Base-by-base conservation (phyloP, 2,113 vertebrate genomes). In the Todiramphus chloris region DNA sequence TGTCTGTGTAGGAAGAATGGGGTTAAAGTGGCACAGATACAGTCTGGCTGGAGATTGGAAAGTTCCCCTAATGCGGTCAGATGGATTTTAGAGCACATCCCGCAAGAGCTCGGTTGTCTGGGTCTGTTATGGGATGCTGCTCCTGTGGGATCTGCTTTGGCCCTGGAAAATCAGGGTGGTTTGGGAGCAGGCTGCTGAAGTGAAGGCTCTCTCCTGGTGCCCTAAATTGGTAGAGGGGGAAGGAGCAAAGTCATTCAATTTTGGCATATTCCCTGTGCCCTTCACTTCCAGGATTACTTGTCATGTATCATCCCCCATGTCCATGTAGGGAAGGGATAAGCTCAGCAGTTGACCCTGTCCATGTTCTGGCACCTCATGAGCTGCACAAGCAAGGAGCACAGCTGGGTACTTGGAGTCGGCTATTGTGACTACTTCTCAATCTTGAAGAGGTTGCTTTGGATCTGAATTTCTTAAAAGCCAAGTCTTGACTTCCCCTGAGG, bases 11-110 rank as follows among this genome's bases (percentile, higher is more conserved):
- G 89, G 58, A 78, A 74, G 56, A 81, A 83, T 2, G 33, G 25
- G 73, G 80, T 96, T 89, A 75, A 89, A 81, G 80, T 60, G 81
- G 46, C 89, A 94, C 58, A 87, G 89, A 82, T 55, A 75, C 37
- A 59, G 69, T 5, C 80, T 87, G 77, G 41, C 80, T 93, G 77
- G 83, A 70, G 75, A 72, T 15, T 25, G 43, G 76, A 46, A 75
- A 77, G 73, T 72, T 93, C 87, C 81, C 58, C 23, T 31, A 51
- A 68, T 64, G 64, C 56, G 35, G 23, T 68, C 83, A 75, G 60
- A 35, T 2, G 4, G 46, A 89, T 92, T 92, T 87, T 84, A 68
- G 91, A 87, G 73, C 87, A 84, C 66, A 67, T 92, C 83, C 78
- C 77, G 19, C 64, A 80, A 66, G 91, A 89, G 46, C 53, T 63